Conservation (phyloP, 2,888 invertebrate genomes). For the Eupithecia centaureata region DNA sequence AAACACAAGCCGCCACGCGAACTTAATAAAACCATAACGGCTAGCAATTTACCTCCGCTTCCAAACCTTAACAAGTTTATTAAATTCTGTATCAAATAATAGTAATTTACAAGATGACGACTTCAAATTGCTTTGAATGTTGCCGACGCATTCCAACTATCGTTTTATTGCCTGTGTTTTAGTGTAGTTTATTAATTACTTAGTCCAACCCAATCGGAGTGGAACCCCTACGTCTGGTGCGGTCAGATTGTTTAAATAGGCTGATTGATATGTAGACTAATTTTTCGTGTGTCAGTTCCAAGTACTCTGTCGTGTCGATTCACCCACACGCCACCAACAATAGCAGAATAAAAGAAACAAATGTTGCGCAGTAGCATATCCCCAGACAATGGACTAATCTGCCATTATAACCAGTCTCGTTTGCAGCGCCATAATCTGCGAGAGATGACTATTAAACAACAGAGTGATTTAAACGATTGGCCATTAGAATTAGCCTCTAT, state of each 20-base stretch:
- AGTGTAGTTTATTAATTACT: constrained; percentile 72
- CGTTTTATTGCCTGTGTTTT: constrained; percentile 73
- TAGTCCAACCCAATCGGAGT: constrained; percentile 53
- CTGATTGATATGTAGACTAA: constrained; percentile 33
- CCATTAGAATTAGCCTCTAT: constrained; percentile 49
- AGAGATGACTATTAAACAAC: constrained; percentile 61
- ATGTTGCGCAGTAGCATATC: constrained; percentile 72
- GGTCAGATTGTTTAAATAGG: constrained; percentile 21
- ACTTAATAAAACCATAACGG: constrained; percentile 80
- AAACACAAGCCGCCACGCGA: constrained; percentile 79
- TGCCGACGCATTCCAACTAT: constrained; percentile 76
- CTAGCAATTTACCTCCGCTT: constrained; percentile 78
- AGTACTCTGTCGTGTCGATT: constrained; percentile 49
- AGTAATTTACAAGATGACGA: constrained; percentile 80
- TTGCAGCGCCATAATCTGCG: constrained; percentile 55
- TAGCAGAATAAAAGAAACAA: constrained; percentile 56
- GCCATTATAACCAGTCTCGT: constrained; percentile 59
- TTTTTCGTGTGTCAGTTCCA: constrained; percentile 42
- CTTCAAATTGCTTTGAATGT: constrained; percentile 74
- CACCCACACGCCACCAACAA: constrained; percentile 70
- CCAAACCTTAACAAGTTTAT: constrained; percentile 83
- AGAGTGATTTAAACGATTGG: constrained; percentile 62
- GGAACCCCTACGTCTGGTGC: constrained; percentile 21
- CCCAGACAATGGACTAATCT: constrained; percentile 70
- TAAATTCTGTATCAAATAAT: constrained; percentile 82